Evolutionary conservation across 2,113 vertebrate species (phyloP).

Genomic region (Entomyzon cyanotis): DNA sequence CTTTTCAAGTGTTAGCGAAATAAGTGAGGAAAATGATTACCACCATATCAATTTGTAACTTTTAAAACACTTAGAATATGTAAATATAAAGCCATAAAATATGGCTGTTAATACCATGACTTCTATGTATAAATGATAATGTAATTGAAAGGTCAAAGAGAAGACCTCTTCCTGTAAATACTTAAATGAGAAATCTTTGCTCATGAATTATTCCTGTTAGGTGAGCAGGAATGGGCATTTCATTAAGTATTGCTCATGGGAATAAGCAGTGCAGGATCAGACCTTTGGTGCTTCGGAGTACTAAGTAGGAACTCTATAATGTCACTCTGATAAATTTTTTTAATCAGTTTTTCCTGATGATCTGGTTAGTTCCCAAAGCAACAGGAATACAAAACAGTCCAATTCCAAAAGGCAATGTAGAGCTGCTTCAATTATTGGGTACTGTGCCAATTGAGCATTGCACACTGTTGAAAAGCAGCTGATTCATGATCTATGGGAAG

Average conservation of each 20-base stretch:
- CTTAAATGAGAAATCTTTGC: not conserved
- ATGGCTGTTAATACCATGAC: not conserved
- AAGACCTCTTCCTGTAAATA: slow-evolving; percentile 2
- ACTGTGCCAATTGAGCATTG: not conserved
- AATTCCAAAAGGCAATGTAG: slow-evolving; percentile 28
- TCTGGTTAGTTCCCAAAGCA: slow-evolving; percentile 50
- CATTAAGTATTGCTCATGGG: not conserved
- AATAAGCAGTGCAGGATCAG: not conserved
- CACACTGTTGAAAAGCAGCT: not conserved
- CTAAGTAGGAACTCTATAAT: slow-evolving; percentile 10
- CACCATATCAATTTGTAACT: not conserved
- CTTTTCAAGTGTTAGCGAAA: not conserved
- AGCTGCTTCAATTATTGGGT: slow-evolving; percentile 33
- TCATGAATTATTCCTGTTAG: not conserved
- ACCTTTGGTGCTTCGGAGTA: not conserved
- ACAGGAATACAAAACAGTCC: slow-evolving; percentile 32
- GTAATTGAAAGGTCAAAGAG: slow-evolving; percentile 21
- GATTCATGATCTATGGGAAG: slow-evolving; percentile 63
- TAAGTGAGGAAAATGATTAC: not conserved
- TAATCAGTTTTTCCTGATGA: slow-evolving; percentile 35
- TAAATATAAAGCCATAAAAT: not conserved
- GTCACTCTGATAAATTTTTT: not conserved
- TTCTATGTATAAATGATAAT: not conserved
- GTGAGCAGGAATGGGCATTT: not conserved
- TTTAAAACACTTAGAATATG: not conserved